Evolutionary conservation across 2,797 vertebrate species (phyloP).

Genomic region (Smutsia temminckii): DNA sequence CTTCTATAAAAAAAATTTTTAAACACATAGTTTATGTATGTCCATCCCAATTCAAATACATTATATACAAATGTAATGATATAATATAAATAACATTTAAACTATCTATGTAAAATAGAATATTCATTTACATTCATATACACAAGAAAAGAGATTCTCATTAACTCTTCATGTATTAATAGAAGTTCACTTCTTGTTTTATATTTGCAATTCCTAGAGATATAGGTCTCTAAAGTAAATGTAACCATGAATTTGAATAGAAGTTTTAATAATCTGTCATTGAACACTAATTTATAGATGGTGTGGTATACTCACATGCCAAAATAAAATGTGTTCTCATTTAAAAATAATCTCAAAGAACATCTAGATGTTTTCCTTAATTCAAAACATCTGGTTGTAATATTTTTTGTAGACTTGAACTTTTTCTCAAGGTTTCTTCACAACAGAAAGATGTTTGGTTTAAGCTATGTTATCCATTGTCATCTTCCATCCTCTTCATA

Average conservation of each 20-base stretch:
- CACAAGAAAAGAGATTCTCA: not conserved
- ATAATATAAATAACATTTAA: not conserved
- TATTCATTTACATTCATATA: not conserved
- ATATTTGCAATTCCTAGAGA: constrained; percentile 11
- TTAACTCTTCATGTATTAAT: not conserved
- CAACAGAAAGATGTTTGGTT: not conserved
- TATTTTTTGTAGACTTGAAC: constrained; percentile 25
- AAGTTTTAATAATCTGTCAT: constrained; percentile 57
- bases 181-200: not conserved
- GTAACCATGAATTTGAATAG: constrained; percentile 30
- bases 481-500: not conserved
- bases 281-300: constrained; percentile 44
- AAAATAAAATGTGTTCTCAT: constrained; percentile 42
- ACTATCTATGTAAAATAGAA: constrained; percentile 10
- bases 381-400: constrained; percentile 9
- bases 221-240: not conserved
- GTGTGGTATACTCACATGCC: not conserved
- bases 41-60: not conserved
- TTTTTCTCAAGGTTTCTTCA: not conserved
- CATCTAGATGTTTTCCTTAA: constrained; percentile 38
- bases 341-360: constrained; percentile 17
- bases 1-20: too few relatives aligned
- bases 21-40: too few relatives aligned
- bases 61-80: not conserved
- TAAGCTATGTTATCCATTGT: not conserved